Conservation (phyloP, 2,113 vertebrate species). For the Marcusenius ussheri region DNA sequence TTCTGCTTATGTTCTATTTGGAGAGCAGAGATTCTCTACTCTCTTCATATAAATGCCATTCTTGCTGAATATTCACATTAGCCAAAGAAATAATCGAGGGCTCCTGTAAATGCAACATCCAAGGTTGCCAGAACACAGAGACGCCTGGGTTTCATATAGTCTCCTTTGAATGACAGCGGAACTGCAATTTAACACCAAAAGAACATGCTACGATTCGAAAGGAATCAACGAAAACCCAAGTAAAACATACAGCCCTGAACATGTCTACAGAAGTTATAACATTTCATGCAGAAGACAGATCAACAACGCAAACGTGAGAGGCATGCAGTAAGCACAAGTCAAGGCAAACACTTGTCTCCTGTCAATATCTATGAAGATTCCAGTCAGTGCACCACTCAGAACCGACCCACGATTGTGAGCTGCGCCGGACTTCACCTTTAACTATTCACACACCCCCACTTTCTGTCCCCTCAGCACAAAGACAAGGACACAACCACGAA, state of each 20-base stretch:
- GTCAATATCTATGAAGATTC: background rate
- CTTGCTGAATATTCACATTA: background rate
- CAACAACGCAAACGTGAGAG: background rate
- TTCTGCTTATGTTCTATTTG: background rate
- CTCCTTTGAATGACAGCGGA: background rate
- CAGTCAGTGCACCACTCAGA: background rate
- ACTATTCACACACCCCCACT: background rate
- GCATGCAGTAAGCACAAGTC: background rate
- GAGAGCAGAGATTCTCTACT: background rate
- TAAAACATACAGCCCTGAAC: background rate
- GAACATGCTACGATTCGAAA: background rate
- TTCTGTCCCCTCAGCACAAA: constrained; percentile 17
- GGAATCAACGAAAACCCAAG: background rate
- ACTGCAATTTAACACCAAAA: background rate
- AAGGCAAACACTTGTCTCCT: background rate
- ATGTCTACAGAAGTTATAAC: background rate
- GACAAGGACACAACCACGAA: constrained; percentile 9
- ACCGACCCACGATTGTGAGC: background rate
- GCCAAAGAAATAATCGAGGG: background rate
- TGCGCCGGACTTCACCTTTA: background rate
- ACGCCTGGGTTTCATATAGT: background rate
- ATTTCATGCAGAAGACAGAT: background rate
- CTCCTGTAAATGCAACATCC: background rate
- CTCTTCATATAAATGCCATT: background rate
- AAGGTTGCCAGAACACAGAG: background rate